Evolutionary conservation across 2,888 invertebrate species (phyloP), one percentile per base, ranked within the genome.

Genomic region (Himalopsyche kuldschensis): DNA sequence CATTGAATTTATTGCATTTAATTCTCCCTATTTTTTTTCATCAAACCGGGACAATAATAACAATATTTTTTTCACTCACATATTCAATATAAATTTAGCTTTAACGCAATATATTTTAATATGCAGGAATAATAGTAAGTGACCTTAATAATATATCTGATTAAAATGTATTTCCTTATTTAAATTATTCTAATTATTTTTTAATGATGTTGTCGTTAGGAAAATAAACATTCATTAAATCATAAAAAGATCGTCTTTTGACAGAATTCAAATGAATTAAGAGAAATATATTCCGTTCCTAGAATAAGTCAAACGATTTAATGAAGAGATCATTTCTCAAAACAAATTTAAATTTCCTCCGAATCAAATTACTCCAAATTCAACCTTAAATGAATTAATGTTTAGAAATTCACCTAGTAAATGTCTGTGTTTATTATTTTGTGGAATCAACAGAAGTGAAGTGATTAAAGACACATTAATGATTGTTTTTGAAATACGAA

Each of bases 211-310:
- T n/a, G 75, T 20, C 11, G 41, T 8, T 35, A 77, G 35, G 24
- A 77, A 77, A 41, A 77, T 77, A 77, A 77, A 32, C 46, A 77
- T 77, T 15, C n/a, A 77, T 77, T 77, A 3, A 69, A 69, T 69
- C 69, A 69, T 24, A 69, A 69, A 69, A 27, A 27, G 30, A 69
- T 27, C 69, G 69, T 69, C 69, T 27, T 69, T 69, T 69, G 69
- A 69, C 69, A 69, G 11, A n/a, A 1, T 10, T 6, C 24, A 69
- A 69, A 27, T 69, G 30, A 69, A 69, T 30, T n/a, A 4, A 69
- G 15, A 8, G 30, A 11, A 69, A 30, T 30, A 27, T 30, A 30
- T 30, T 5, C 27, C 20, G 24, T 69, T 69, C 69, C 5, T 27
- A 10, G 69, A 69, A 69, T 20, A n/a, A n/a, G n/a, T 69, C 4